These are phyloP conservation scores for Anguilla anguilla DNA, from an alignment of 2,797 vertebrate genomes.

Conservation along the genomic window DNA sequence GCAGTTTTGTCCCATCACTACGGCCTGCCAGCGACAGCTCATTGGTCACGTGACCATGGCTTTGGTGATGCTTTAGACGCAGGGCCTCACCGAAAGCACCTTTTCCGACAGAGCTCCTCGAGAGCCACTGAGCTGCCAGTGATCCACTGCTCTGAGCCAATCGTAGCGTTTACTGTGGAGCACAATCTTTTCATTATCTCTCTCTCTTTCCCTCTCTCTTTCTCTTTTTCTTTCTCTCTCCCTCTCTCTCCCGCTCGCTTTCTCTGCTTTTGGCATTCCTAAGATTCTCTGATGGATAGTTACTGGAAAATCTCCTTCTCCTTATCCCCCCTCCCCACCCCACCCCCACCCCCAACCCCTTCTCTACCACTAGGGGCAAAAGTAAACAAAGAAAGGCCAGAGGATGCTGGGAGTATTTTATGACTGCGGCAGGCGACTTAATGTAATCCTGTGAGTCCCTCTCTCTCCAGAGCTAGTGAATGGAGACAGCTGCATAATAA, in stretches of 20 bases:
- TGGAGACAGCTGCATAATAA: conserved; percentile 60
- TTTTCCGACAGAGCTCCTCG: no score
- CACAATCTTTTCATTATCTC: no score
- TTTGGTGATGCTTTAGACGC: no score
- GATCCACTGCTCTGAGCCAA: no score
- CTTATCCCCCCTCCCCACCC: not conserved
- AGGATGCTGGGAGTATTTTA: conserved; percentile 45
- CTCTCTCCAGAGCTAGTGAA: conserved; percentile 44
- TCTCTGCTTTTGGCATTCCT: not conserved
- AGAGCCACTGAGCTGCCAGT: no score
- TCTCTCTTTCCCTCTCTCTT: no score
- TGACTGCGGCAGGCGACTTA: conserved; percentile 51
- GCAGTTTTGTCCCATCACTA: no score
- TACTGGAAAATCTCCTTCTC: not conserved
- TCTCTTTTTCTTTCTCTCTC: no score
- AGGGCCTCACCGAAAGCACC: no score
- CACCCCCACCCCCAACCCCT: not conserved
- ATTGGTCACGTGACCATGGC: no score
- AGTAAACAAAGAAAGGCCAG: conserved; percentile 48
- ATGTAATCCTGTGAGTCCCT: conserved; percentile 57
- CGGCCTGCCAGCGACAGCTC: no score
- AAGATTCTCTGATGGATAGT: not conserved
- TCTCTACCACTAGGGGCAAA: not conserved
- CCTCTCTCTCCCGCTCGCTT: not conserved
- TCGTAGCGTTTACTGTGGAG: no score